These are phyloP conservation scores for Poecilobothrus nobilitatus DNA, from an alignment of 2,888 invertebrate genomes.

Conservation along the genomic window DNA sequence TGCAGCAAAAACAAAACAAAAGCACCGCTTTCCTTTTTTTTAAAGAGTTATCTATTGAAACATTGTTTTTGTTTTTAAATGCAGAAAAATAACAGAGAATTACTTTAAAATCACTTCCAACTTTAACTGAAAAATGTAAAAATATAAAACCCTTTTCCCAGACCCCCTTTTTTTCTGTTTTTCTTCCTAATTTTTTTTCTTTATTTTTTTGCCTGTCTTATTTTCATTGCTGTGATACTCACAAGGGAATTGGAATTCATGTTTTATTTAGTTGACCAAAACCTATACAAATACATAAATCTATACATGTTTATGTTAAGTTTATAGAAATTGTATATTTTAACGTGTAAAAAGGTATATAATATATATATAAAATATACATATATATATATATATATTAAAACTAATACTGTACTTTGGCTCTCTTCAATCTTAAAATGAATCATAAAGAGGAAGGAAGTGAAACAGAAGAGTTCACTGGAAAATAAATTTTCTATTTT, in stretches of 20 bases:
- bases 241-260: not conserved
- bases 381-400: not conserved
- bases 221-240: not conserved
- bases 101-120: not conserved
- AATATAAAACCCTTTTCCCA: not conserved
- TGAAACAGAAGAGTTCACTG: not conserved
- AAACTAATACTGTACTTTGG: not conserved
- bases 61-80: not conserved
- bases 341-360: too few relatives aligned
- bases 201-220: not conserved
- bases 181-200: too few relatives aligned
- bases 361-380: too few relatives aligned
- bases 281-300: not conserved
- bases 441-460: not conserved
- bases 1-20: not conserved
- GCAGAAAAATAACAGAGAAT: not conserved
- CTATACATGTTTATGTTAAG: too few relatives aligned
- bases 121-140: not conserved
- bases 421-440: not conserved
- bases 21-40: not conserved
- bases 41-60: not conserved
- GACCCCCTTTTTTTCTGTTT: not conserved
- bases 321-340: too few relatives aligned
- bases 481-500: not conserved
- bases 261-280: constrained; percentile 1